Conservation (phyloP, 92 coral and sea anemone species). For the Zoanthus solanderi region DNA sequence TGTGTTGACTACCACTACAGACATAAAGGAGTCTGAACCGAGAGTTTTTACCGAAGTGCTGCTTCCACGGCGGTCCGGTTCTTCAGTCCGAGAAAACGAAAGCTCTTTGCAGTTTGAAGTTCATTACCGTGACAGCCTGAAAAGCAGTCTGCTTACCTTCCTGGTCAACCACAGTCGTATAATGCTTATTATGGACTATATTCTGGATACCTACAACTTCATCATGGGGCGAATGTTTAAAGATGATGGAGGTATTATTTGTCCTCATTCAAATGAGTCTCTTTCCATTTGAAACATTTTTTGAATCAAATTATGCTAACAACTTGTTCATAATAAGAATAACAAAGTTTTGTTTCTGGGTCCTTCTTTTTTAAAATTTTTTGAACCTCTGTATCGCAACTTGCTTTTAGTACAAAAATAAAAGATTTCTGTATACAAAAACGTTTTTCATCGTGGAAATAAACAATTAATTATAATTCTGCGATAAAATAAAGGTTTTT, state of each 20-base stretch:
- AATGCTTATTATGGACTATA: conserved; percentile 86
- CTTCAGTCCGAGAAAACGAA: conserved; percentile 60
- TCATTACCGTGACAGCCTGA: conserved; percentile 90
- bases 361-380: no score
- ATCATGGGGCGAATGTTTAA: conserved; percentile 93
- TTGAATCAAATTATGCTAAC: no score
- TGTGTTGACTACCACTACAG: not conserved
- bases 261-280: no score
- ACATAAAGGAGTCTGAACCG: conserved; percentile 75
- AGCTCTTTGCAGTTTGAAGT: conserved; percentile 92
- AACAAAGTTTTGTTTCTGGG: no score
- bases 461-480: no score
- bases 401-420: no score
- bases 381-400: no score
- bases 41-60: conserved; percentile 89
- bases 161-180: conserved; percentile 96
- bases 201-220: conserved; percentile 93
- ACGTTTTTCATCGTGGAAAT: no score
- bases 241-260: conserved; percentile 53
- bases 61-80: conserved; percentile 69
- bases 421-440: no score
- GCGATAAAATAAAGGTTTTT: no score
- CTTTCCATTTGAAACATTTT: no score
- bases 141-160: conserved; percentile 83
- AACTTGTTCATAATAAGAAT: no score